Conservation (phyloP, 2,113 vertebrate species). For the Thryonomys swinderianus region DNA sequence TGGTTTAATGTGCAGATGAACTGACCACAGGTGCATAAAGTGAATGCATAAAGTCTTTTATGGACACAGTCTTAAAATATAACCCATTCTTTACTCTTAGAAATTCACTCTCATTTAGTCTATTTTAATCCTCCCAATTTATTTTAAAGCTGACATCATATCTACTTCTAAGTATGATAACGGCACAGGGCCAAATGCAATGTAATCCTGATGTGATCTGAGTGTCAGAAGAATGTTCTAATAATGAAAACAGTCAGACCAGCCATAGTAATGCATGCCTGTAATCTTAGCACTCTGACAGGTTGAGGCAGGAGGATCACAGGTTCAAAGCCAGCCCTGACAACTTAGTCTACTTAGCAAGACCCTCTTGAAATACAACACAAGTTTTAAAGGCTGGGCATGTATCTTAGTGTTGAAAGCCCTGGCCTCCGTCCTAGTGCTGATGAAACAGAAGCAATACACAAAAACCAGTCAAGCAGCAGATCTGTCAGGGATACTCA, state of each 20-base stretch:
- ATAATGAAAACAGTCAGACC: slow-evolving; percentile 10
- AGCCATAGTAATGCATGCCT: not conserved
- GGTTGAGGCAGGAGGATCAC: not conserved
- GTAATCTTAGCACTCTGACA: not conserved
- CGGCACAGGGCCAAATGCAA: slow-evolving; percentile 56
- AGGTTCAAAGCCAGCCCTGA: not conserved
- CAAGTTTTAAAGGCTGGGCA: not conserved
- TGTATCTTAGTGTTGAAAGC: not conserved
- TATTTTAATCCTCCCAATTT: slow-evolving; percentile 63
- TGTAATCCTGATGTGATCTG: slow-evolving; percentile 22
- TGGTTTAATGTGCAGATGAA: slow-evolving; percentile 56
- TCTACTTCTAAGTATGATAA: slow-evolving; percentile 51
- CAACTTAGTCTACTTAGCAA: not conserved
- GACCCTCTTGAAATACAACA: not conserved
- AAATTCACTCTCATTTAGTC: slow-evolving; percentile 54
- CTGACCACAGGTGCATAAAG: slow-evolving; percentile 50
- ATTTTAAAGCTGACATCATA: slow-evolving; percentile 70
- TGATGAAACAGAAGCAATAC: not conserved
- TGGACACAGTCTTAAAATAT: slow-evolving; percentile 42
- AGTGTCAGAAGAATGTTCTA: slow-evolving; percentile 34
- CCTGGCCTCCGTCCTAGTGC: not conserved
- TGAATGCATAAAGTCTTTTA: slow-evolving; percentile 50
- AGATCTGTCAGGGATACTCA: not conserved
- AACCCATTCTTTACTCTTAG: slow-evolving; percentile 51
- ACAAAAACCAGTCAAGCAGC: not conserved